phyloP scores from a whole-genome alignment of 2,888 invertebrate species.

The Drosophila prostipennis region DNA sequence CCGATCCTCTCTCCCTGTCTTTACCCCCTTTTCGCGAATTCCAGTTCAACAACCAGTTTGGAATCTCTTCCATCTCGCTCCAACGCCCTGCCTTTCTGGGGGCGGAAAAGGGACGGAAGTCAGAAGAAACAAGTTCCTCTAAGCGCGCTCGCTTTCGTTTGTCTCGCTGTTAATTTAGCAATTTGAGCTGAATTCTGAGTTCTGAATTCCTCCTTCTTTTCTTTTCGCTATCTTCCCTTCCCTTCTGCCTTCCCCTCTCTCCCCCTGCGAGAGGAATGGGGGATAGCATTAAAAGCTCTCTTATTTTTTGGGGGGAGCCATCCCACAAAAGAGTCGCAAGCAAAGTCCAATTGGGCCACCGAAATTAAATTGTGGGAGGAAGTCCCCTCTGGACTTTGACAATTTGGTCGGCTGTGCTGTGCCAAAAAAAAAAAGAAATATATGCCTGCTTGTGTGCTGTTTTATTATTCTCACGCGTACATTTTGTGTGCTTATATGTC shows the following conservation, averaged over 20 bases:
- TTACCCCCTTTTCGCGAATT: constrained; percentile 37
- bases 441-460: constrained; percentile 3
- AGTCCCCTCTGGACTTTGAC: constrained; percentile 28
- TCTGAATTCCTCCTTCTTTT: constrained; percentile 58
- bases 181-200: constrained; percentile 65
- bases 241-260: constrained; percentile 1
- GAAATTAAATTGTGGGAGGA: not conserved
- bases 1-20: constrained; percentile 33
- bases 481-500: constrained; percentile 35
- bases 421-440: not conserved
- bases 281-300: not conserved
- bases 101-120: constrained; percentile 9
- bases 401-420: constrained; percentile 33
- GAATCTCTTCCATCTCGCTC: constrained; percentile 54
- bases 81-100: not conserved
- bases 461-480: constrained; percentile 53
- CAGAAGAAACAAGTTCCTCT: constrained; percentile 60
- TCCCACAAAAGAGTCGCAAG: constrained; percentile 1
- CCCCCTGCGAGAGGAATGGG: not conserved
- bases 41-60: constrained; percentile 77
- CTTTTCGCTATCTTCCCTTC: not conserved
- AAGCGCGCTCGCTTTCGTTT: constrained; percentile 73
- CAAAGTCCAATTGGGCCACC: not conserved
- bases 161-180: constrained; percentile 67
- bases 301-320: constrained; percentile 3